A percentile compares a stretch with the other conserved stretches of the same genome.
Evolutionary conservation across 2,113 vertebrate species (phyloP).

Genomic region (Ctenodactylus gundi): DNA sequence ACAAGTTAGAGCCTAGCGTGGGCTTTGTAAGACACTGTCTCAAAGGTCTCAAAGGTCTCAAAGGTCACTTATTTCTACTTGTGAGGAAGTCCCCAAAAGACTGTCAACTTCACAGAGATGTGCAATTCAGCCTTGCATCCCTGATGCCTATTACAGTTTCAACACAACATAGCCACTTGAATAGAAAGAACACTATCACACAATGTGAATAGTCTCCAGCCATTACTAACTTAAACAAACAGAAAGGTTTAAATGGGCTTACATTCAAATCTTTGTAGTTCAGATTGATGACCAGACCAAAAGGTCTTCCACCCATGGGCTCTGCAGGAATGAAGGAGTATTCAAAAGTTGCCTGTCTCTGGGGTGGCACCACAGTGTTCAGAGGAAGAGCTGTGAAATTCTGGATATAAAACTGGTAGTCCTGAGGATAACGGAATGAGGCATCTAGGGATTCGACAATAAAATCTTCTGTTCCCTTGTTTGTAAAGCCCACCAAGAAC

Average conservation of each 20-base stretch:
- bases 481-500: constrained; percentile 97
- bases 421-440: constrained; percentile 98
- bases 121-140: neutral
- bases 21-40: neutral
- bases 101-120: no score
- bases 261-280: constrained; percentile 96
- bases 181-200: neutral
- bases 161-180: neutral
- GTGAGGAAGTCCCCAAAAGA: no score
- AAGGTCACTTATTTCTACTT: no score
- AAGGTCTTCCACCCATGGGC: constrained; percentile 97
- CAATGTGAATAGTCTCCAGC: neutral
- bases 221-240: neutral
- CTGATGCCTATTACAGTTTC: neutral
- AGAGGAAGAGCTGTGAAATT: constrained; percentile 98
- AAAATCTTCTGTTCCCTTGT: constrained; percentile 96
- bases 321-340: constrained; percentile 99
- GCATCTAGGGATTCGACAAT: constrained; percentile 96
- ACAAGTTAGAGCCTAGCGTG: neutral
- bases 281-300: constrained; percentile 97
- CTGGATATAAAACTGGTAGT: constrained; percentile 99
- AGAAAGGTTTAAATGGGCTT: constrained; percentile 64
- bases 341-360: constrained; percentile 96
- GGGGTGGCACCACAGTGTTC: constrained; percentile 90
- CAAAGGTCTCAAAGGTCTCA: no score